A percentile compares a stretch with the other conserved stretches of the same genome.
Evolutionary conservation across 2,113 vertebrate genomes (phyloP).

Genomic region (Oreochromis niloticus): DNA sequence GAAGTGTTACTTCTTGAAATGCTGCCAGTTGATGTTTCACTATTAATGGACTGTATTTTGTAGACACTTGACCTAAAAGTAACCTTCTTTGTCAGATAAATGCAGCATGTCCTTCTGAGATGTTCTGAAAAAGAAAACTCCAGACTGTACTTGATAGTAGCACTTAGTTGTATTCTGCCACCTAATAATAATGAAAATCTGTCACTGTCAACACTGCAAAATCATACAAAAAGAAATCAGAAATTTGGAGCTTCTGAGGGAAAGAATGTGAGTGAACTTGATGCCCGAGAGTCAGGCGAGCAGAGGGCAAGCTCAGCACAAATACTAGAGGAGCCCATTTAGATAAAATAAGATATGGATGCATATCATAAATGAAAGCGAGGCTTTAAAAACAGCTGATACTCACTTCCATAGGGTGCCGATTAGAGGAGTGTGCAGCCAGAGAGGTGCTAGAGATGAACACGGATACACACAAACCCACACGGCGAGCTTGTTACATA

Average conservation of each 20-base stretch:
- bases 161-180: background rate
- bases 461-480: constrained; percentile 12
- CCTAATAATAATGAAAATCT: background rate
- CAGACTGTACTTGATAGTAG: background rate
- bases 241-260: background rate
- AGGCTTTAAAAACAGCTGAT: background rate
- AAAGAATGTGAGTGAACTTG: background rate
- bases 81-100: background rate
- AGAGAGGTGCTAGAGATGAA: constrained; percentile 2
- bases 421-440: background rate
- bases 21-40: background rate
- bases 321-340: background rate
- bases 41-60: background rate
- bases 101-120: background rate
- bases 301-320: background rate
- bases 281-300: background rate
- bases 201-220: background rate
- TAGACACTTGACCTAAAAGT: background rate
- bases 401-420: constrained; percentile 13
- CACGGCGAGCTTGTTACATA: constrained; percentile 35
- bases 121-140: background rate
- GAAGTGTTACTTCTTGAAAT: background rate
- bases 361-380: background rate
- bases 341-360: background rate
- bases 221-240: background rate